Evolutionary conservation across 1,140 invertebrate species (phyloP), one percentile per base, ranked within the genome.

Genomic region (Meloidogyne hapla): DNA sequence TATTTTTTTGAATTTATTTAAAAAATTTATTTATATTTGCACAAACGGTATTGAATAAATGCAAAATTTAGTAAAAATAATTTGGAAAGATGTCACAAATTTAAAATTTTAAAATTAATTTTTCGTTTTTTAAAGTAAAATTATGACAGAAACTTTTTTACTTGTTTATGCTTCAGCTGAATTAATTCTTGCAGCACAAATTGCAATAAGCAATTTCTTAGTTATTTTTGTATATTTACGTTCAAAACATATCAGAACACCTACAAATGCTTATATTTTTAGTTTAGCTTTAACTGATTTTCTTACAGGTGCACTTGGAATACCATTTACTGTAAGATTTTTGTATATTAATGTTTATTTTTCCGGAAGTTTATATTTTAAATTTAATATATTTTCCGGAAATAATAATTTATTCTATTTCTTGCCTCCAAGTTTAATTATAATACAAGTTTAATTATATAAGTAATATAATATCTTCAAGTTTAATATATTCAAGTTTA

Each of bases 201-300:
- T 83, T 71, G 40, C 71, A 23, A 13, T 79, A 13, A 74, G 67
- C 38, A 83, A 83, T 45, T 61, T 79, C 13, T 56, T 83, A 9
- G 81, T 83, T 21, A 66, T 83, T 13, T 71, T 70, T 42, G 83
- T 84, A 40, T 83, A 74, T 72, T 26, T 81, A 8, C 45, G 68
- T 13, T 62, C 42, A 4, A 75, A 56, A n/a, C 79, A 82, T 62
- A 56, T 83, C 25, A 81, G 81, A 40, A 82, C 83, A 38, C 79
- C 83, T 18, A 83, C 83, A 21, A 83, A 83, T 69, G 67, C 77
- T n/a, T 83, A 82, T 69, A 83, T 83, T 15, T 82, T 82, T 66
- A 77, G 65, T 18, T 68, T 72, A 48, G 77, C 67, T 15, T 25
- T 83, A 28, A 82, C 82, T 23, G 81, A 83, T 56, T 83, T 83